Percentiles rank a stretch among this genome's conserved stretches.
phyloP scores from a whole-genome alignment of 2,113 vertebrate genomes.

The Euleptes europaea region DNA sequence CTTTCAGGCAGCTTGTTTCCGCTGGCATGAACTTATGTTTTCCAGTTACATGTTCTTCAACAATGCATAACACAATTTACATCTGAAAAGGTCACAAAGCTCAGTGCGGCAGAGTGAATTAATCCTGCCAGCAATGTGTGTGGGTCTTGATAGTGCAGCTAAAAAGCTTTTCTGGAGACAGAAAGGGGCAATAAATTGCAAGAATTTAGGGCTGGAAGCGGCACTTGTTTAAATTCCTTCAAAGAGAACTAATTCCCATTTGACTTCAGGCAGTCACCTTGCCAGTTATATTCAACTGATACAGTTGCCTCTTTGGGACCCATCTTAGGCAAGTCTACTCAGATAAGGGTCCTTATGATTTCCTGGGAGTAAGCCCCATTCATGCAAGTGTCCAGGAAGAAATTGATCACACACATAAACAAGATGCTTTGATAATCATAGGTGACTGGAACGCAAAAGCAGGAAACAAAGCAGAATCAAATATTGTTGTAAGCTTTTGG shows the following conservation, averaged over 20 bases:
- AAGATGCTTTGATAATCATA: too few relatives aligned
- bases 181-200: constrained; percentile 55
- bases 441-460: too few relatives aligned
- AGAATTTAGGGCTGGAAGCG: constrained; percentile 29
- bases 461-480: too few relatives aligned
- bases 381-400: too few relatives aligned
- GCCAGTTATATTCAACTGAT: constrained; percentile 47
- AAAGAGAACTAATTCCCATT: constrained; percentile 49
- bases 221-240: constrained; percentile 46
- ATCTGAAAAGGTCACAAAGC: constrained; percentile 69
- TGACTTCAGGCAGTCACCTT: constrained; percentile 47
- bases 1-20: constrained; percentile 52
- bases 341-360: too few relatives aligned
- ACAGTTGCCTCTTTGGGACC: constrained; percentile 21
- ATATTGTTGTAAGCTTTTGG: too few relatives aligned
- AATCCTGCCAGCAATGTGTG: constrained; percentile 57
- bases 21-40: constrained; percentile 59
- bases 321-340: too few relatives aligned
- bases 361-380: too few relatives aligned
- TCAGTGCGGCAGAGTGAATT: constrained; percentile 56
- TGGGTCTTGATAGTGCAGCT: constrained; percentile 46
- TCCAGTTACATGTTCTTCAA: constrained; percentile 64
- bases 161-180: constrained; percentile 26
- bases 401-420: too few relatives aligned
- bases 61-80: constrained; percentile 64